Conservation (phyloP, 2,113 vertebrate species). For the Macroglossus sobrinus region DNA sequence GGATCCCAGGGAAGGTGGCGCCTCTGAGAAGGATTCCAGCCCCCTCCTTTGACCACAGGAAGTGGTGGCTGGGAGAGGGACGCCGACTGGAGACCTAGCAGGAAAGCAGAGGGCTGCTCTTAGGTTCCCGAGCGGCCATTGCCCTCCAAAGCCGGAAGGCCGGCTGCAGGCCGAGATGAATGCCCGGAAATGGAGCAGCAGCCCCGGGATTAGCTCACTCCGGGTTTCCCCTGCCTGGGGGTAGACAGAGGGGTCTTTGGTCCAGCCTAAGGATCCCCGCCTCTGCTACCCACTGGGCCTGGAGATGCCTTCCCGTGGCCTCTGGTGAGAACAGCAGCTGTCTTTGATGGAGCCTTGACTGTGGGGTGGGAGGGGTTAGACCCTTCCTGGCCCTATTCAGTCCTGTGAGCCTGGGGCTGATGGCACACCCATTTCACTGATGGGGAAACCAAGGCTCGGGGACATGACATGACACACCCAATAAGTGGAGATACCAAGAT, state of each 20-base stretch:
- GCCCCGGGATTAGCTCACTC: conserved; percentile 43
- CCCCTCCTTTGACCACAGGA: conserved; percentile 63
- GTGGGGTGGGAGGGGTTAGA: not conserved
- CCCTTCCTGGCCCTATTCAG: not conserved
- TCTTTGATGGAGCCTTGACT: not conserved
- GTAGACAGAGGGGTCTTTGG: not conserved
- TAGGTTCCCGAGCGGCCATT: conserved; percentile 54
- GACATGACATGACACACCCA: not conserved
- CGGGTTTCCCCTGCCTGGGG: conserved; percentile 45
- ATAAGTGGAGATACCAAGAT: not conserved
- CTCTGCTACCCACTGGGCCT: too few species aligned
- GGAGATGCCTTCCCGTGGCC: not conserved
- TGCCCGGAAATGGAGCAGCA: conserved; percentile 68
- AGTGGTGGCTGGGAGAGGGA: conserved; percentile 66
- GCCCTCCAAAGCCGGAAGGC: conserved; percentile 68
- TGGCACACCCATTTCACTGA: not conserved
- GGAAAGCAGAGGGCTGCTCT: conserved; percentile 59
- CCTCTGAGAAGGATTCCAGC: conserved; percentile 18
- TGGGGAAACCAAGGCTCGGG: not conserved
- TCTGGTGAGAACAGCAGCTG: not conserved
- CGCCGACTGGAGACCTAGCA: conserved; percentile 14
- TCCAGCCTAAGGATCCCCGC: not conserved
- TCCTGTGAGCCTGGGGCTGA: not conserved
- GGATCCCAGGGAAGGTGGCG: conserved; percentile 28
- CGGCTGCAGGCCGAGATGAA: conserved; percentile 57